Conservation (phyloP, 2,113 vertebrate species). For the Malurus melanocephalus region DNA sequence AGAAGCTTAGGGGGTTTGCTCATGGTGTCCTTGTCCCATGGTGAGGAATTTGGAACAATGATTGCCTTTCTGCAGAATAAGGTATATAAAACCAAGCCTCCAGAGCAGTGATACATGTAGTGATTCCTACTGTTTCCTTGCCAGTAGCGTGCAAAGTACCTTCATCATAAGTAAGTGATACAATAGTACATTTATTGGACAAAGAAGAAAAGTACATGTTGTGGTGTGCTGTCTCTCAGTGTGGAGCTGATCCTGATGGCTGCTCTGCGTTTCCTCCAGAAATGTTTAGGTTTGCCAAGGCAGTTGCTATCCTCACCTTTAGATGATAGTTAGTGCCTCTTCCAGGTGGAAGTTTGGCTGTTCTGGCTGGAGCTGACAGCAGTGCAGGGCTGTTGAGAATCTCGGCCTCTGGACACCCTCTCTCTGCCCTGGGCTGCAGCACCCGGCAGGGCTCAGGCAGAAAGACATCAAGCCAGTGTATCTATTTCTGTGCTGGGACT, state of each 20-base stretch:
- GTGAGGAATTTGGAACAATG: background rate
- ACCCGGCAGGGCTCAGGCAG: background rate
- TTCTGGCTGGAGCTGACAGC: background rate
- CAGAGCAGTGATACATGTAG: background rate
- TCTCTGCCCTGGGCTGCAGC: accelerated
- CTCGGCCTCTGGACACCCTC: background rate
- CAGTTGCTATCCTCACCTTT: background rate
- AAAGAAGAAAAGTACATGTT: background rate
- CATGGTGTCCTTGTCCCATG: background rate
- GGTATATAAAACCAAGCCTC: background rate
- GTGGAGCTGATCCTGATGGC: background rate
- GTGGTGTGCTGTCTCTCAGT: background rate
- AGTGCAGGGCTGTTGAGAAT: background rate
- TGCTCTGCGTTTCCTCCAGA: background rate
- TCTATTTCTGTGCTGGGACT: background rate
- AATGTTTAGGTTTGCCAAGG: background rate
- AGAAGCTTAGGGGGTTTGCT: background rate
- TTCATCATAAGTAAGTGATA: constrained; percentile 25
- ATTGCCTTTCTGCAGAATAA: background rate
- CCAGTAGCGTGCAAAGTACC: background rate
- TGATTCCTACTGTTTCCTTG: background rate
- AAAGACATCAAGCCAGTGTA: accelerated
- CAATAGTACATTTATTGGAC: background rate
- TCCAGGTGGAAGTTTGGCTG: background rate
- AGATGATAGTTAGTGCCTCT: background rate